Percentiles rank a stretch among this genome's conserved stretches.
Conservation (phyloP, 1,140 invertebrate genomes). For the Lepidostoma basale region DNA sequence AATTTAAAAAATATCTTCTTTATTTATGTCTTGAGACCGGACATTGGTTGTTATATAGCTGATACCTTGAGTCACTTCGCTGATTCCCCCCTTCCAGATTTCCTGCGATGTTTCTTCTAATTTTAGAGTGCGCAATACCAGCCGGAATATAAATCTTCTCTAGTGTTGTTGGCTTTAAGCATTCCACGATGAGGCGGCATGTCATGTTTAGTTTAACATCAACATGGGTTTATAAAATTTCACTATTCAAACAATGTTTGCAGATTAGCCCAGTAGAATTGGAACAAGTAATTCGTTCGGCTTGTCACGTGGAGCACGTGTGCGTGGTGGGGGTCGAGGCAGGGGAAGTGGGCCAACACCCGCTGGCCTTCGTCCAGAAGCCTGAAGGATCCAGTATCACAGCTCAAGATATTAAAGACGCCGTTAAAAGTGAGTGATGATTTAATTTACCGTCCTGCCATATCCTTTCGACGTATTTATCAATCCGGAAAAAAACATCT, state of each 20-base stretch:
- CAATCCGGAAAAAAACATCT: too few relatives aligned
- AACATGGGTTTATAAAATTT: neutral
- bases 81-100: neutral
- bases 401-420: conserved; percentile 50
- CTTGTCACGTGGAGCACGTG: conserved; percentile 66
- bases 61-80: too few relatives aligned
- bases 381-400: conserved; percentile 49
- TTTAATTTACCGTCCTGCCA: too few relatives aligned
- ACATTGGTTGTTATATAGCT: neutral
- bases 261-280: conserved; percentile 83
- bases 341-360: conserved; percentile 63
- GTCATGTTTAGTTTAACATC: neutral
- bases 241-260: conserved; percentile 42
- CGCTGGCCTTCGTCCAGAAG: conserved; percentile 60
- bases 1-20: too few relatives aligned
- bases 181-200: too few relatives aligned
- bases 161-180: neutral
- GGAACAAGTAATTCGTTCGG: conserved; percentile 71
- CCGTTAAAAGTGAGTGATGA: conserved; percentile 48
- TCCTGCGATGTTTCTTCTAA: too few relatives aligned
- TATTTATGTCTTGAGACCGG: neutral
- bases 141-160: too few relatives aligned
- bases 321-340: conserved; percentile 70
- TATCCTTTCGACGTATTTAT: too few relatives aligned
- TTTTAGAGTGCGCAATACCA: too few relatives aligned